Percentiles rank a stretch among this genome's conserved stretches.
These are phyloP conservation scores for Erannis defoliaria DNA, from an alignment of 2,888 invertebrate genomes.

Conservation along the genomic window DNA sequence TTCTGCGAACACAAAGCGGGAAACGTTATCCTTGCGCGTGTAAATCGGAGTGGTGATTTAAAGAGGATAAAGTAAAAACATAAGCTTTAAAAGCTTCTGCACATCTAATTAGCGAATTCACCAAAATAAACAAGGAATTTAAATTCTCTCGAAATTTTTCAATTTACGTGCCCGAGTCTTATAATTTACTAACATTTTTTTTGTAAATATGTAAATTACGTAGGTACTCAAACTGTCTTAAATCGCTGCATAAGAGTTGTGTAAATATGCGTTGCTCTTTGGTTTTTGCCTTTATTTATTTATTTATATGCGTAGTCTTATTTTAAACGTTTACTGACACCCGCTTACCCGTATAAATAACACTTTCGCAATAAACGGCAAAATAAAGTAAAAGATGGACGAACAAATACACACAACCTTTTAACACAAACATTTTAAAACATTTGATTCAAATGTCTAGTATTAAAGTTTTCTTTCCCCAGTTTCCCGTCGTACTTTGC, in stretches of 20 bases:
- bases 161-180: background rate
- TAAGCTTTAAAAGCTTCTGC: background rate
- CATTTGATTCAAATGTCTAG: background rate
- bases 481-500: slow-evolving; percentile 15
- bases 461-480: slow-evolving; percentile 7
- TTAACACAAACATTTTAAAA: background rate
- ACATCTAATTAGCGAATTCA: background rate
- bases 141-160: background rate
- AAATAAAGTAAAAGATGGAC: background rate
- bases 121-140: background rate
- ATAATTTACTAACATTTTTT: background rate
- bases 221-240: too few relatives aligned
- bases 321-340: background rate
- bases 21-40: slow-evolving; percentile 16
- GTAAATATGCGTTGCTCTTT: slow-evolving; percentile 13
- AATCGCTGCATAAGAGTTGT: background rate
- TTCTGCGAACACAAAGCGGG: slow-evolving; percentile 15
- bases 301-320: background rate
- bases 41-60: slow-evolving; percentile 1
- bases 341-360: background rate
- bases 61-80: background rate
- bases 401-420: background rate
- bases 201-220: too few relatives aligned
- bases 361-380: background rate
- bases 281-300: background rate